Evolutionary conservation across 2,113 vertebrate species (phyloP).

Genomic region (Neoarius graeffei): DNA sequence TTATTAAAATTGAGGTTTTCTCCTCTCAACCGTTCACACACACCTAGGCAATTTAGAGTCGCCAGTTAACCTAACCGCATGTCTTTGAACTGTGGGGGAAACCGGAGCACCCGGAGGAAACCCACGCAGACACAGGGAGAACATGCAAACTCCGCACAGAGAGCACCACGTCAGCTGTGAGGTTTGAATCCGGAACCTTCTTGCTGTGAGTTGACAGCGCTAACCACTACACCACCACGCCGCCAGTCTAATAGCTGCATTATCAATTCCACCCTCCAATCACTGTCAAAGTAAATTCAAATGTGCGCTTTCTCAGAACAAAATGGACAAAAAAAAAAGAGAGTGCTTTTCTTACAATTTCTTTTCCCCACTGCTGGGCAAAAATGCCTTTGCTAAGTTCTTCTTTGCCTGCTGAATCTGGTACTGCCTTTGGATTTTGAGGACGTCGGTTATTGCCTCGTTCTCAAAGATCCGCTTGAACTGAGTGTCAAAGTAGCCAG

Average conservation of each 20-base stretch:
- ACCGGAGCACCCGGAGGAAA: too few relatives aligned
- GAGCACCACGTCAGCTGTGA: too few relatives aligned
- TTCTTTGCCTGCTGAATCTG: slow-evolving; percentile 80
- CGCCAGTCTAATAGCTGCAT: not conserved
- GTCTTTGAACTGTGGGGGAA: too few relatives aligned
- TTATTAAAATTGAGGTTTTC: too few relatives aligned
- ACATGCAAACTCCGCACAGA: too few relatives aligned
- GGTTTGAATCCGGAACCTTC: too few relatives aligned
- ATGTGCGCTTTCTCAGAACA: not conserved
- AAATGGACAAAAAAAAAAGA: not conserved
- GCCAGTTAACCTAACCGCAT: too few relatives aligned
- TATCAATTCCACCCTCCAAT: not conserved
- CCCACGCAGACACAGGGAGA: too few relatives aligned
- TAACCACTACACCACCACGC: too few relatives aligned
- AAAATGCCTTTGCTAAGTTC: slow-evolving; percentile 81
- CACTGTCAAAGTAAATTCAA: not conserved
- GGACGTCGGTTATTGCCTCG: slow-evolving; percentile 75
- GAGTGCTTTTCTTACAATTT: slow-evolving; percentile 71
- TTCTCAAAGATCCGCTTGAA: slow-evolving; percentile 80
- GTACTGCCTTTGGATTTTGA: slow-evolving; percentile 74
- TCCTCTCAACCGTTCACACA: too few relatives aligned
- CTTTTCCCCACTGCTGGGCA: slow-evolving; percentile 79
- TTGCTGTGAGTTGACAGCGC: too few relatives aligned
- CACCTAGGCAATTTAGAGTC: too few relatives aligned
- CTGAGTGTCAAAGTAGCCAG: slow-evolving; percentile 81